These are phyloP conservation scores for Ctenosaura bakeri DNA, from an alignment of 2,797 vertebrate genomes.

Conservation along the genomic window DNA sequence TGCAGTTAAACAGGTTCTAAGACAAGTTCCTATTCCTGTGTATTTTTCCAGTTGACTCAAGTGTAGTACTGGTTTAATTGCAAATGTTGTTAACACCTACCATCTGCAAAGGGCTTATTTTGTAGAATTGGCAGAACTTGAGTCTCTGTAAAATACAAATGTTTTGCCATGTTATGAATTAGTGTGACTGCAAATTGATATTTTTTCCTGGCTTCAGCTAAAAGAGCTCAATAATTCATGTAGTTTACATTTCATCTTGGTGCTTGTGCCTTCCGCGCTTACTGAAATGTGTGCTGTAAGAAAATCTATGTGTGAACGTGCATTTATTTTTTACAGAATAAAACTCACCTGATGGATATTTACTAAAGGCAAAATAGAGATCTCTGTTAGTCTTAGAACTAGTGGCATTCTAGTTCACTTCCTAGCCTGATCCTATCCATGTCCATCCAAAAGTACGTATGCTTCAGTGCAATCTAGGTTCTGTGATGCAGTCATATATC, in stretches of 20 bases:
- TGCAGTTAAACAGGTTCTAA: constrained; percentile 19
- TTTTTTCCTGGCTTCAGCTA: constrained; percentile 44
- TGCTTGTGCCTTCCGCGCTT: not conserved
- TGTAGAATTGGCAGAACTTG: not conserved
- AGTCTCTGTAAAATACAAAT: constrained; percentile 21
- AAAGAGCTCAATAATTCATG: constrained; percentile 58
- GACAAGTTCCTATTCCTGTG: constrained; percentile 7
- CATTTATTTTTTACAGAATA: constrained; percentile 41
- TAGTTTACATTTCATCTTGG: constrained; percentile 34
- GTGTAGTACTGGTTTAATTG: not conserved
- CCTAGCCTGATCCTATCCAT: not conserved
- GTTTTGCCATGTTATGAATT: constrained; percentile 29
- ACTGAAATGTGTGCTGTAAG: constrained; percentile 14
- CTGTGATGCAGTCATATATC: not conserved
- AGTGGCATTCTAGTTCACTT: not conserved
- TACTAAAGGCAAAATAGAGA: not conserved
- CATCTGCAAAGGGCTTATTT: constrained; percentile 14
- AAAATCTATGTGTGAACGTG: not conserved
- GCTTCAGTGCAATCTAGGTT: not conserved
- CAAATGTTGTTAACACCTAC: not conserved
- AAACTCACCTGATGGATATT: constrained; percentile 22
- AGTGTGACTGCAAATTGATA: constrained; percentile 24
- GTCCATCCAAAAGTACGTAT: not conserved
- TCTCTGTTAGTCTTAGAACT: constrained; percentile 10
- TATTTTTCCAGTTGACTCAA: rapidly evolving